A percentile compares a stretch with the other conserved stretches of the same genome.
These are phyloP conservation scores for Morus bassanus DNA, from an alignment of 2,797 vertebrate species.

Conservation along the genomic window DNA sequence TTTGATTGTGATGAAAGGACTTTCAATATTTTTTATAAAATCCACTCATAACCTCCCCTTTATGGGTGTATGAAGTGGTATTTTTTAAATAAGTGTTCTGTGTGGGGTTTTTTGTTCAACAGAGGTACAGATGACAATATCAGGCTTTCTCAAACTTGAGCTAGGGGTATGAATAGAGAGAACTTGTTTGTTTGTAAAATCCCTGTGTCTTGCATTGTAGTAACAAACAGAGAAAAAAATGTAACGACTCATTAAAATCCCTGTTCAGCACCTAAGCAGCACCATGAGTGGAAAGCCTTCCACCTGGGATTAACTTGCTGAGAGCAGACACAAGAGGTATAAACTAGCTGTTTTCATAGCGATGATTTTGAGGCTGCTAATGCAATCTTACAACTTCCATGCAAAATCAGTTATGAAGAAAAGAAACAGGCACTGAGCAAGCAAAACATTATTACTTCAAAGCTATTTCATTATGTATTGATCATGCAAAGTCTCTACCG, in stretches of 20 bases:
- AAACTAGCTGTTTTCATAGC: not conserved
- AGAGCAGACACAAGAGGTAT: not conserved
- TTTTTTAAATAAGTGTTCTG: not conserved
- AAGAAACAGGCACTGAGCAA: not conserved
- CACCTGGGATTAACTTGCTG: not conserved
- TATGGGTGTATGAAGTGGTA: not conserved
- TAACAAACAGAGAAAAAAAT: not conserved
- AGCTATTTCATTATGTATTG: not conserved
- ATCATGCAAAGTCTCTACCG: not conserved
- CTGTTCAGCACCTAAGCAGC: not conserved
- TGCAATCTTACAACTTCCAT: not conserved
- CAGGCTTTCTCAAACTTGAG: not conserved
- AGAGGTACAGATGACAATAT: not conserved
- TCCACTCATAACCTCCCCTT: not conserved
- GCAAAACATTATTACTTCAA: not conserved
- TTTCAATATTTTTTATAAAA: not conserved
- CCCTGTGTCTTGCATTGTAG: not conserved
- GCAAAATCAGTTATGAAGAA: slow-evolving; percentile 3
- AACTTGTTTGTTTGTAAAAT: not conserved
- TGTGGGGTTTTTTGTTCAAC: not conserved
- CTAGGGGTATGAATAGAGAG: not conserved
- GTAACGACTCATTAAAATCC: not conserved
- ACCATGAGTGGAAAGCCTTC: not conserved
- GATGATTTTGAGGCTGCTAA: not conserved
- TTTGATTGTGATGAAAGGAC: not conserved